Evolutionary conservation across 2,797 vertebrate genomes (phyloP).

Genomic region (Spinus olivaceus): DNA sequence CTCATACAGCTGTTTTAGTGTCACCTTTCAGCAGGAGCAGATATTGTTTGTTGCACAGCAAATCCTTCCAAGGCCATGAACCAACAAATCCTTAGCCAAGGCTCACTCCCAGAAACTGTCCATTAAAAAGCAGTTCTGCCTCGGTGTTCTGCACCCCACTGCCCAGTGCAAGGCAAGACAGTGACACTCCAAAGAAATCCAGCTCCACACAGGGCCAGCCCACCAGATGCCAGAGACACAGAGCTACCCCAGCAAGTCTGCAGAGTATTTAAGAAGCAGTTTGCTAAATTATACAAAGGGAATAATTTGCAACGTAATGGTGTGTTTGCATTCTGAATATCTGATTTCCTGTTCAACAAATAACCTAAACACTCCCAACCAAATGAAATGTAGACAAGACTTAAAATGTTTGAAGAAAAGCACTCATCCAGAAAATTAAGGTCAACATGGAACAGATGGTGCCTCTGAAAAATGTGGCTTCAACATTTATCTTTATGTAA

Average conservation of each 20-base stretch:
- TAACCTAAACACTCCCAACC: slow-evolving; percentile 63
- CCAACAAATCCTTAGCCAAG: not conserved
- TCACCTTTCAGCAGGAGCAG: not conserved
- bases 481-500: slow-evolving; percentile 65
- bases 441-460: slow-evolving; percentile 70
- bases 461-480: slow-evolving; percentile 54
- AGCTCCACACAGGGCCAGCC: not conserved
- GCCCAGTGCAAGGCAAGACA: not conserved
- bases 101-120: not conserved
- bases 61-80: not conserved
- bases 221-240: not conserved
- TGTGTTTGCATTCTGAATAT: slow-evolving; percentile 58
- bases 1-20: not conserved
- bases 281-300: slow-evolving; percentile 58
- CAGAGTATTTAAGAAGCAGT: slow-evolving; percentile 45
- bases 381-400: slow-evolving; percentile 69
- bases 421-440: slow-evolving; percentile 73
- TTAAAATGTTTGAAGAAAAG: slow-evolving; percentile 71
- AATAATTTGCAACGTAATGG: slow-evolving; percentile 53
- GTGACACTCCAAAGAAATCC: not conserved
- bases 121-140: not conserved
- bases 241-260: not conserved
- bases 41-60: not conserved
- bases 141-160: accelerated
- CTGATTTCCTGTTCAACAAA: slow-evolving; percentile 66